Percentiles rank a stretch among this genome's conserved stretches.
Conservation (phyloP, 2,797 vertebrate genomes). For the Rhynchotus rufescens region DNA sequence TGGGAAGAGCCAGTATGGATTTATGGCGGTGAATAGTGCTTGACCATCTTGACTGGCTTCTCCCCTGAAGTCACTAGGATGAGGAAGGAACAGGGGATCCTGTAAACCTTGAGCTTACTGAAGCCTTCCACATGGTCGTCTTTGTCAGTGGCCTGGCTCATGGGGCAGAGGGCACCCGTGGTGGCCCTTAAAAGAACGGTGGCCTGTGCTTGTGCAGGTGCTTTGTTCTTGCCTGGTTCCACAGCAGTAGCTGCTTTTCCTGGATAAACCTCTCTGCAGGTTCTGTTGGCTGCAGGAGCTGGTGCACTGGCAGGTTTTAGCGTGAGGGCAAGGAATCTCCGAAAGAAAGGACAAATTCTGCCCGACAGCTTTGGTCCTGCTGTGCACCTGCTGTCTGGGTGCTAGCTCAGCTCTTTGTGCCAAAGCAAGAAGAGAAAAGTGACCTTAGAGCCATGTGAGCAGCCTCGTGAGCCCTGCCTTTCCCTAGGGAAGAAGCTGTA, state of each 20-base stretch:
- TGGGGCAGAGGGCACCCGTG: too few relatives aligned
- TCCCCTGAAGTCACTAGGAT: neutral
- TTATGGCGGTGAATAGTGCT: neutral
- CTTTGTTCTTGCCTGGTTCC: neutral
- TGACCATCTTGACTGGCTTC: too few relatives aligned
- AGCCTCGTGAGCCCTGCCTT: neutral
- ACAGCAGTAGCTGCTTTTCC: neutral
- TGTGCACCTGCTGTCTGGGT: rapidly evolving
- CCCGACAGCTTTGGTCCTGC: neutral
- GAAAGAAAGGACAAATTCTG: neutral
- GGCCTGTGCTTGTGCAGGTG: neutral
- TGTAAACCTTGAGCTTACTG: neutral
- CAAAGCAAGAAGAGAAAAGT: neutral
- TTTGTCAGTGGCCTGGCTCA: too few relatives aligned
- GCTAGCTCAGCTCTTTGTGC: neutral
- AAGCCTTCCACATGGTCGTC: neutral
- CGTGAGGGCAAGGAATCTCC: neutral
- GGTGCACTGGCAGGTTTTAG: neutral
- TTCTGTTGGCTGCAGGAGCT: neutral
- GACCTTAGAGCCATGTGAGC: neutral
- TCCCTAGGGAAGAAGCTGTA: neutral
- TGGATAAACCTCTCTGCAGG: neutral
- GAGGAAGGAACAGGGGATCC: neutral
- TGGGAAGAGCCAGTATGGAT: neutral
- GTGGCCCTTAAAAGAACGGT: too few relatives aligned